Percentiles rank a stretch among this genome's conserved stretches.
Evolutionary conservation across 2,113 vertebrate species (phyloP).

Genomic region (Protobothrops mucrosquamatus): DNA sequence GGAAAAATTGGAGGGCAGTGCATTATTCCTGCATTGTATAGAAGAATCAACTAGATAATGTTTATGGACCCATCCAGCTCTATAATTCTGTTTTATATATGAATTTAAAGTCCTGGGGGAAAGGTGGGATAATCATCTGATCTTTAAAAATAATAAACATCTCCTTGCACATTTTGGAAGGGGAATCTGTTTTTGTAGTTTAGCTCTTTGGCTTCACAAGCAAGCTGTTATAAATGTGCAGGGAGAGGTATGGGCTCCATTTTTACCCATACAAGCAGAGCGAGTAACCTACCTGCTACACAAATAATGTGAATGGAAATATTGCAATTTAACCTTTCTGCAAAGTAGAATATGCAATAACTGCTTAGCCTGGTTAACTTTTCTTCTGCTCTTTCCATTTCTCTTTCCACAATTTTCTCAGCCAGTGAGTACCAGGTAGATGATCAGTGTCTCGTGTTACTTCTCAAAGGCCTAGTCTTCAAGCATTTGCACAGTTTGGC

Average conservation of each 20-base stretch:
- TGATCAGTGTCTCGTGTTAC: conserved; percentile 83
- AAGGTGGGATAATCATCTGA: background rate
- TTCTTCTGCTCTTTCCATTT: background rate
- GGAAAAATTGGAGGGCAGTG: background rate
- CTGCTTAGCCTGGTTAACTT: background rate
- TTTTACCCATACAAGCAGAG: background rate
- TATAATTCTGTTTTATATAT: background rate
- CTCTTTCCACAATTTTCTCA: conserved; percentile 43
- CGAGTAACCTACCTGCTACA: background rate
- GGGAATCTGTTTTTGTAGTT: background rate
- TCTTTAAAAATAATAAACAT: background rate
- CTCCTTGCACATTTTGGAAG: background rate
- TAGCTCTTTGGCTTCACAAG: background rate
- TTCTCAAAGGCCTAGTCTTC: conserved; percentile 85
- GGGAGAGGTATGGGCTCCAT: background rate
- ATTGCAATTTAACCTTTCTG: background rate
- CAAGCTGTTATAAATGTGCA: background rate
- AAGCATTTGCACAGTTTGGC: conserved; percentile 79
- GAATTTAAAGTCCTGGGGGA: background rate
- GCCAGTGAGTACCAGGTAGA: conserved; percentile 81
- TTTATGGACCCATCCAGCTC: background rate
- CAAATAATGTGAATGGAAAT: background rate
- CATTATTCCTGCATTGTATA: background rate
- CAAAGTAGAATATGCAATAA: background rate
- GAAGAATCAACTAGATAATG: background rate